Conservation (phyloP, 2,113 vertebrate species). For the Xenopus tropicalis region DNA sequence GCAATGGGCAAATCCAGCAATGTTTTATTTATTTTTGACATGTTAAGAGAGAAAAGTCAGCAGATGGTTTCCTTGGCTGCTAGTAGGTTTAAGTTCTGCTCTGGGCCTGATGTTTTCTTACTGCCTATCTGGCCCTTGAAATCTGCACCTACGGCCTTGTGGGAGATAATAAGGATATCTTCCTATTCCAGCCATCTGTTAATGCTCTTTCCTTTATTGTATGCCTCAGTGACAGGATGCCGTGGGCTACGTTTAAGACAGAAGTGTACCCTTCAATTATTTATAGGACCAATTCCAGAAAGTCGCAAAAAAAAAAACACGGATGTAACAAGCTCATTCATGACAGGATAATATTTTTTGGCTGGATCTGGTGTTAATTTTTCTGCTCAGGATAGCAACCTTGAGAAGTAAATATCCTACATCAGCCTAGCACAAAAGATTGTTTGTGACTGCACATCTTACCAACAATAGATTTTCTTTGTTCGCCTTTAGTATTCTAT, state of each 20-base stretch:
- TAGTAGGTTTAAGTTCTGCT: conserved; percentile 24
- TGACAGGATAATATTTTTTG: not conserved
- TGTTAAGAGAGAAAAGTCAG: conserved; percentile 33
- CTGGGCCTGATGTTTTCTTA: conserved; percentile 24
- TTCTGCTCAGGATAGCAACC: not conserved
- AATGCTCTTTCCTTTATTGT: conserved; percentile 1
- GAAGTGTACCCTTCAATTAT: not conserved
- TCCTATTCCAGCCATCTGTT: conserved; percentile 34
- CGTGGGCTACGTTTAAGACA: conserved; percentile 2
- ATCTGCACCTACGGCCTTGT: conserved; percentile 28
- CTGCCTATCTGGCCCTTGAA: conserved; percentile 23
- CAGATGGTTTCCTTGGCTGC: conserved; percentile 38
- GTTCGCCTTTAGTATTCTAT: too few species aligned
- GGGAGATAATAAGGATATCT: conserved; percentile 26
- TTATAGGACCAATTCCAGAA: not conserved
- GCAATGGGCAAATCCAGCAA: conserved; percentile 11
- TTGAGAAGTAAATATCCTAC: too few species aligned
- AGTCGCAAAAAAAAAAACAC: not conserved
- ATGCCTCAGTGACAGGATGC: not conserved
- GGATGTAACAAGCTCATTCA: not conserved
- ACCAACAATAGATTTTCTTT: too few species aligned
- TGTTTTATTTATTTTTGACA: conserved; percentile 42
- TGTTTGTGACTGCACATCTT: too few species aligned
- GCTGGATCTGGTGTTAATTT: not conserved
- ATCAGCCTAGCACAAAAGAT: too few species aligned